Evolutionary conservation across 2,888 invertebrate species (phyloP), one percentile per base, ranked within the genome.

Genomic region (Heliconius ismenius): DNA sequence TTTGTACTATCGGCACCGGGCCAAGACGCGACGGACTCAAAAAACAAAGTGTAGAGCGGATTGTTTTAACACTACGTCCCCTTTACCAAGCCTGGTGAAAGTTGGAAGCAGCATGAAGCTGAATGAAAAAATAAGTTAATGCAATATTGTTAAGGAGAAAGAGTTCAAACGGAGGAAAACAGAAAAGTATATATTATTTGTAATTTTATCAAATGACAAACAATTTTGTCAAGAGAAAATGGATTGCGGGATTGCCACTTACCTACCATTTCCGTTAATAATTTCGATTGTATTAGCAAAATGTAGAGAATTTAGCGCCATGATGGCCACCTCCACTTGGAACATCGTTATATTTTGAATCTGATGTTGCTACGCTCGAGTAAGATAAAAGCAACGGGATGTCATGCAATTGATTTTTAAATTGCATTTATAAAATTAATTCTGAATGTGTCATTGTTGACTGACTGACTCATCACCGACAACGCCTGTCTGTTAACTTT

Each of bases 381-480:
- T 54, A 63, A 80, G 79, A 80, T 80, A 80, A 80, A 79, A 77
- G 79, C 65, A 49, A 79, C 79, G 79, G 80, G 80, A 80, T 80
- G 80, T 70, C 18, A 73, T 78, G 58, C 49, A 70, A 80, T 77
- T 65, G 77, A 80, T 78, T 76, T 78, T 78, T 78, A 75, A 63
- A 77, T 76, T 78, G 76, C 81, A 79, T 69, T 81, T 78, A 81
- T 79, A 81, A 79, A 81, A 79, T 79, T 80, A 78, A 73, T 78
- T 28, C 75, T 70, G 74, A 76, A 74, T 81, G 81, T 81, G 81
- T 81, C 81, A 81, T 64, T 58, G 18, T 18, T 7, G 32, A 32
- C 6, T 32, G 28, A 70, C 70, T 90, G 91, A 90, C 78, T 90
- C 90, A 89, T 79, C 64, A 79, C 83, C 83, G 85, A 85, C 84